Evolutionary conservation across 2,113 vertebrate species (phyloP).

Genomic region (Malurus alboscapulatus): DNA sequence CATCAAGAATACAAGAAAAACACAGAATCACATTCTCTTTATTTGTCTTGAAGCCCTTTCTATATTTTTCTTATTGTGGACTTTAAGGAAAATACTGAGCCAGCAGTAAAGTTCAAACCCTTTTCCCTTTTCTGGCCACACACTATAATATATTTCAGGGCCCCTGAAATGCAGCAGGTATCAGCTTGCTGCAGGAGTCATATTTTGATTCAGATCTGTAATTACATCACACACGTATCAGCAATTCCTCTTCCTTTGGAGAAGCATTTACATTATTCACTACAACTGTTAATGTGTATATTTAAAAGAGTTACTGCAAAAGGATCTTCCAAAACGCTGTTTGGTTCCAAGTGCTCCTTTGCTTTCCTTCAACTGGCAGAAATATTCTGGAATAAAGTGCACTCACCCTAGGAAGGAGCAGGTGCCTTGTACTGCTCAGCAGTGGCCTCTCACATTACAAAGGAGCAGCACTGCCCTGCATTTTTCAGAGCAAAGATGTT

Average conservation of each 20-base stretch:
- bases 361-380: not conserved
- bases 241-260: not conserved
- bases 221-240: not conserved
- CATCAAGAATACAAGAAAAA: not conserved
- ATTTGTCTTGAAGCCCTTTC: not conserved
- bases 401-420: not conserved
- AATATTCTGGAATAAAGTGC: not conserved
- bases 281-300: accelerated
- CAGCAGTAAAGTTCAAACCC: not conserved
- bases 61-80: not conserved
- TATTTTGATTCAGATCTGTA: not conserved
- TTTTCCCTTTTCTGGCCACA: not conserved
- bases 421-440: slow-evolving; percentile 22
- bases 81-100: not conserved
- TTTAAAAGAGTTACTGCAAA: not conserved
- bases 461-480: not conserved
- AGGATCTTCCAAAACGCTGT: not conserved
- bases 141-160: not conserved
- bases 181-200: not conserved
- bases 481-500: slow-evolving; percentile 19
- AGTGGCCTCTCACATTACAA: slow-evolving; percentile 18
- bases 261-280: not conserved
- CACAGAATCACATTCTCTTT: not conserved
- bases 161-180: not conserved
- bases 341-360: not conserved